Evolutionary conservation across 2,888 invertebrate species (phyloP).

Genomic region (Erebia palarica): DNA sequence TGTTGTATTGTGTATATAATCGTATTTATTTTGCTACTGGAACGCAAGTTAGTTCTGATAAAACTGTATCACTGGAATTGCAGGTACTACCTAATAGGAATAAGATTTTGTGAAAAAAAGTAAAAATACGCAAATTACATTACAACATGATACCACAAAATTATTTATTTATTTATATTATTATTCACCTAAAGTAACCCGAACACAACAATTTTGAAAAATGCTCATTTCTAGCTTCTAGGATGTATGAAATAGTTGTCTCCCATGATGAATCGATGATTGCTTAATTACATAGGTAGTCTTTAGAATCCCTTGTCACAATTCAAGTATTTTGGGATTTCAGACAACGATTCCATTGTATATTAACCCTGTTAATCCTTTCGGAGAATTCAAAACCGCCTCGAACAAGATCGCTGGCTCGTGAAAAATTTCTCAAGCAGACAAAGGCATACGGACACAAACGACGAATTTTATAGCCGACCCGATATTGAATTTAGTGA

Average conservation of each 20-base stretch:
- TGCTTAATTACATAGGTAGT: neutral
- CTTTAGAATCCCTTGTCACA: neutral
- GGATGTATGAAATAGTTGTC: too few relatives aligned
- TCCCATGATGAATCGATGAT: too few relatives aligned
- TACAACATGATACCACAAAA: too few relatives aligned
- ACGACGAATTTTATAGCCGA: constrained; percentile 68
- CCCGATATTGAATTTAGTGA: constrained; percentile 70
- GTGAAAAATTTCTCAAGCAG: constrained; percentile 61
- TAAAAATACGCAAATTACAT: too few relatives aligned
- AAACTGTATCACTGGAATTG: neutral
- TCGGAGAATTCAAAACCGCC: constrained; percentile 61
- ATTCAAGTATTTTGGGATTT: neutral
- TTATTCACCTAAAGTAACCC: neutral
- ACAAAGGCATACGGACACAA: constrained; percentile 59
- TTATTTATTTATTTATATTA: too few relatives aligned
- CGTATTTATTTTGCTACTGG: neutral
- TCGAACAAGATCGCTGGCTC: constrained; percentile 46
- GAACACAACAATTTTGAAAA: too few relatives aligned
- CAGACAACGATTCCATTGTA: neutral
- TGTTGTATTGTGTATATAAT: too few relatives aligned
- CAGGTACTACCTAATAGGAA: neutral
- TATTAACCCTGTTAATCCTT: constrained; percentile 44
- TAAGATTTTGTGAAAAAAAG: neutral
- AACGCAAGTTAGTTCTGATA: neutral
- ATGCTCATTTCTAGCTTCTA: too few relatives aligned